Evolutionary conservation across 1,140 invertebrate species (phyloP), one percentile per base, ranked within the genome.

Genomic region (Hyles euphorbiae): DNA sequence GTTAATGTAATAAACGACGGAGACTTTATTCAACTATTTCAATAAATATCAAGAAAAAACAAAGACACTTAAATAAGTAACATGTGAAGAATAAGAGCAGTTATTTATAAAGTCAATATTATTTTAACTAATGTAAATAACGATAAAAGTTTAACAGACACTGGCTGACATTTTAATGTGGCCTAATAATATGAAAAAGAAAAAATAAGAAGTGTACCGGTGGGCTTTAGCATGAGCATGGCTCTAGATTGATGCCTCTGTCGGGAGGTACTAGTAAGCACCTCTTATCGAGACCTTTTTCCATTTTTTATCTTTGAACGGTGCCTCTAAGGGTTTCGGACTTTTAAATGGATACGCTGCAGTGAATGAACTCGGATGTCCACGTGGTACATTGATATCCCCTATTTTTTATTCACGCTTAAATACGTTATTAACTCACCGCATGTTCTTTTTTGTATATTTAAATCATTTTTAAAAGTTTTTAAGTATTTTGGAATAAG

Each of bases 151-250:
- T 84, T 82, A 54, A 68, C 10, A 55, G 61, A 34, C 76, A 45
- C 74, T 76, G 84, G 34, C 71, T 71, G 74, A 84, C 72, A 81
- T 83, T 83, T 83, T 85, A 87, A 87, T 84, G 81, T 85, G 80
- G 78, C 72, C 78, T 87, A 84, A 87, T 87, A 86, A 87, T 82
- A 72, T 78, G 76, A 81, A 81, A 81, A 70, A 76, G 80, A 83
- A 82, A 75, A 78, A 75, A 68, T 55, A 53, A 65, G 67, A 58
- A 76, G 77, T 76, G 69, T 71, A 81, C 77, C 76, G 75, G 75
- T 87, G 81, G 77, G 80, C 82, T 87, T 85, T 78, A 82, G 80
- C 80, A 78, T 72, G 68, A 82, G 80, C 80, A 78, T 72, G 68
- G 67, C 61, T 67, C 61, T 74, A 78, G 81, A 85, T 87, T 85